Conservation (phyloP, 2,888 invertebrate species). For the Tenthredo amoena region DNA sequence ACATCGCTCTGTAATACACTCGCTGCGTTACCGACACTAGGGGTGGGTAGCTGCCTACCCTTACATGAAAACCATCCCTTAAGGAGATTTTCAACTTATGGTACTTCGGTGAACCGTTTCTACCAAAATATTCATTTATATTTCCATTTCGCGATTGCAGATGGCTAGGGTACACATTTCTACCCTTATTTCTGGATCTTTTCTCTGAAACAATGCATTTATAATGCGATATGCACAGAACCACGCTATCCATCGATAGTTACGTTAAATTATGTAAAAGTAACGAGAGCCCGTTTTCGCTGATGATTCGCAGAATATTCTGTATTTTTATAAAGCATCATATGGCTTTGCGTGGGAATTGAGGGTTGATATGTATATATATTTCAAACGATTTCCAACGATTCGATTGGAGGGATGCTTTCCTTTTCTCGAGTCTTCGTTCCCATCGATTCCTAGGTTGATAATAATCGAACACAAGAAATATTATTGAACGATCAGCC, state of each 20-base stretch:
- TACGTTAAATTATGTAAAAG: neutral
- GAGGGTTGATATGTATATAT: too few relatives aligned
- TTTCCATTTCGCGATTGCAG: neutral
- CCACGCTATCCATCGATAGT: neutral
- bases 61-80: neutral
- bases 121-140: neutral
- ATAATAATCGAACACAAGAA: neutral
- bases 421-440: neutral
- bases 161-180: neutral
- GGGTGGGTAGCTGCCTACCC: neutral
- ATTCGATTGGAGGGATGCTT: neutral
- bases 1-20: neutral
- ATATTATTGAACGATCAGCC: constrained; percentile 8
- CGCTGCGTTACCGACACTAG: constrained; percentile 16
- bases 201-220: neutral
- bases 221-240: neutral
- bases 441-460: neutral
- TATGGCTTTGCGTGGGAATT: too few relatives aligned
- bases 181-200: neutral
- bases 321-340: too few relatives aligned
- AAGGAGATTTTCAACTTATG: neutral
- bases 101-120: neutral
- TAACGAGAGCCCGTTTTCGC: neutral
- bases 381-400: neutral
- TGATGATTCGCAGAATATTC: neutral